phyloP scores from a whole-genome alignment of 1,140 invertebrate genomes.

The Amyelois transitella region DNA sequence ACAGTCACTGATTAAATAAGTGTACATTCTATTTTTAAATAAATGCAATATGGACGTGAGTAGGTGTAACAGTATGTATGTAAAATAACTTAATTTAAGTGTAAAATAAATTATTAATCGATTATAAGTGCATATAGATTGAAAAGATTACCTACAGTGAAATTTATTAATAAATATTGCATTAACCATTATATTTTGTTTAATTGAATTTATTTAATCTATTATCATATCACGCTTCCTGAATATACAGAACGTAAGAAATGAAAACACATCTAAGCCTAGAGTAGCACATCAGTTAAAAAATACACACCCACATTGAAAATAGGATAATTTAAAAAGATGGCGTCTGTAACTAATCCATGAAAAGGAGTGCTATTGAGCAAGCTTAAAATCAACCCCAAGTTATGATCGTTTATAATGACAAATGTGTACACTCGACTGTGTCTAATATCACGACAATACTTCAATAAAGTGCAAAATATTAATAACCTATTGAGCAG shows the following conservation, averaged over 20 bases:
- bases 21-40: conserved; percentile 9
- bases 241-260: no score
- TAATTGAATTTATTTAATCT: no score
- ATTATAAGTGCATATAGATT: conserved; percentile 68
- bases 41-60: conserved; percentile 59
- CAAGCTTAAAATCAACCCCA: conserved; percentile 10
- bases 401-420: conserved; percentile 32
- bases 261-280: no score
- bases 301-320: no score
- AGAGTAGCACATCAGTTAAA: no score
- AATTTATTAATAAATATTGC: conserved; percentile 73
- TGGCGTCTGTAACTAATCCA: not conserved
- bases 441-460: conserved; percentile 41
- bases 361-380: not conserved
- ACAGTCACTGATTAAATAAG: not conserved
- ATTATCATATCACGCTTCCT: no score
- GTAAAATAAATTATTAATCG: conserved; percentile 72
- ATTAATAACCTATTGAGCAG: conserved; percentile 29
- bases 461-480: conserved; percentile 36
- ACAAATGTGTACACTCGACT: conserved; percentile 37
- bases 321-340: not conserved
- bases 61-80: conserved; percentile 39
- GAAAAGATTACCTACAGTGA: conserved; percentile 62
- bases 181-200: conserved; percentile 48
- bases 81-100: conserved; percentile 54